phyloP scores from a whole-genome alignment of 2,797 vertebrate genomes.

The Acanthurus leucopareius region DNA sequence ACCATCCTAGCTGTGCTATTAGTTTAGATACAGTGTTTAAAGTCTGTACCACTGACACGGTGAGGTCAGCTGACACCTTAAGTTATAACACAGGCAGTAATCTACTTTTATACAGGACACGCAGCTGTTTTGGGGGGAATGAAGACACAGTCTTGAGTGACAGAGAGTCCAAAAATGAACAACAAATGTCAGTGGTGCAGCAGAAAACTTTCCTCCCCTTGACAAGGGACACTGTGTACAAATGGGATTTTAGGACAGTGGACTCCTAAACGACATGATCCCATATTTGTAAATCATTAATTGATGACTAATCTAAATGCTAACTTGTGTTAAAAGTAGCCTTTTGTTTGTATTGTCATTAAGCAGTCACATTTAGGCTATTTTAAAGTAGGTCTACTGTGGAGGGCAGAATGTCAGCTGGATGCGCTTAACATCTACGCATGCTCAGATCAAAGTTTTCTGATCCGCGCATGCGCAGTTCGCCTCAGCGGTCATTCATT shows the following conservation, averaged over 20 bases:
- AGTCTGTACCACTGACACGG: neutral
- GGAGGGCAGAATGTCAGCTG: slow-evolving; percentile 69
- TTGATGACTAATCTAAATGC: neutral
- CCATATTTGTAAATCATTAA: neutral
- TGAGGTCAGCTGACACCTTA: neutral
- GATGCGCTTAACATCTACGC: slow-evolving; percentile 4
- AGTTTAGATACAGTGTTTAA: neutral
- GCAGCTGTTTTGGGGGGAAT: neutral
- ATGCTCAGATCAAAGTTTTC: slow-evolving; percentile 45
- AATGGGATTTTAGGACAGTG: neutral
- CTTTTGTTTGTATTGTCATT: slow-evolving; percentile 29
- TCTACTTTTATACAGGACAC: neutral
- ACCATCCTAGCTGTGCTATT: neutral
- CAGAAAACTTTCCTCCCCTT: neutral
- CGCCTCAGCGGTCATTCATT: slow-evolving; percentile 36
- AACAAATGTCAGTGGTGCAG: slow-evolving; percentile 4
- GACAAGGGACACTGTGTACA: slow-evolving; percentile 14
- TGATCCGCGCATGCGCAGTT: slow-evolving; percentile 77
- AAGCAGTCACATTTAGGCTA: neutral
- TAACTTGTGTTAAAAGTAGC: neutral
- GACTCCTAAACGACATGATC: neutral
- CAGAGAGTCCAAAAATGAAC: neutral
- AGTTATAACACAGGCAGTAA: neutral
- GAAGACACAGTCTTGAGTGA: neutral
- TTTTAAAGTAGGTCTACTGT: neutral